phyloP scores from a whole-genome alignment of 1,140 invertebrate genomes.

The Drosophila ohnishii region DNA sequence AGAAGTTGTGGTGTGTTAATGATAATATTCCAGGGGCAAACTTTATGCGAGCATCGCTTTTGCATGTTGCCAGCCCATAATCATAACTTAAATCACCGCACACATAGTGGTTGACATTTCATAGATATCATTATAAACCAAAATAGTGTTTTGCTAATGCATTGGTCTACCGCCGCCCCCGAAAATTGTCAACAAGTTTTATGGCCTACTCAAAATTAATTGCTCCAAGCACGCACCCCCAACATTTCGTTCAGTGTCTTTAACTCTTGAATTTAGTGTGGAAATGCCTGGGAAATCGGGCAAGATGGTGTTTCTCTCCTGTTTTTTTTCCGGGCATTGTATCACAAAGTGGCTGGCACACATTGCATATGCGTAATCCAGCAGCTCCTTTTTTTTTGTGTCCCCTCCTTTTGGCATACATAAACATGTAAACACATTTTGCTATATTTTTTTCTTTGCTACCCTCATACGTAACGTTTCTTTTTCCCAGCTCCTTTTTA shows the following conservation, averaged over 20 bases:
- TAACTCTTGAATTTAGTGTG: slow-evolving; percentile 12
- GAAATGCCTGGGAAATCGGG: not conserved
- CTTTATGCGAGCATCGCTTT: slow-evolving; percentile 7
- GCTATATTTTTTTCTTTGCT: slow-evolving; percentile 38
- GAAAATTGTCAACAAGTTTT: slow-evolving; percentile 50
- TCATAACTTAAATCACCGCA: slow-evolving; percentile 33
- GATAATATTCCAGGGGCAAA: slow-evolving; percentile 4
- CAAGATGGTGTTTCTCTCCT: slow-evolving; percentile 5
- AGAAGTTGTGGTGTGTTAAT: too few relatives aligned
- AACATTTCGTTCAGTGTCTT: slow-evolving; percentile 9
- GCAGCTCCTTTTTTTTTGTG: slow-evolving; percentile 41
- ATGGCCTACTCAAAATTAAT: slow-evolving; percentile 37
- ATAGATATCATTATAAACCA: slow-evolving; percentile 41
- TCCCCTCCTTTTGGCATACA: slow-evolving; percentile 45
- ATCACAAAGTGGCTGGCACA: slow-evolving; percentile 70
- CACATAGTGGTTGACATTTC: slow-evolving; percentile 23
- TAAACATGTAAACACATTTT: slow-evolving; percentile 77
- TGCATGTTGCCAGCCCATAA: slow-evolving; percentile 29
- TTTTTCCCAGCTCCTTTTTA: slow-evolving; percentile 54
- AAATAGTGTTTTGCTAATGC: slow-evolving; percentile 41
- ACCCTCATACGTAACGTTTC: not conserved
- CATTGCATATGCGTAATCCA: slow-evolving; percentile 77
- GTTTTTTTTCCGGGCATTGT: slow-evolving; percentile 41
- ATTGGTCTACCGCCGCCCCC: slow-evolving; percentile 11
- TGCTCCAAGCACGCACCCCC: slow-evolving; percentile 10